These are phyloP conservation scores for Epizoanthus illoricatus DNA, from an alignment of 92 coral and sea anemone genomes.

Conservation along the genomic window DNA sequence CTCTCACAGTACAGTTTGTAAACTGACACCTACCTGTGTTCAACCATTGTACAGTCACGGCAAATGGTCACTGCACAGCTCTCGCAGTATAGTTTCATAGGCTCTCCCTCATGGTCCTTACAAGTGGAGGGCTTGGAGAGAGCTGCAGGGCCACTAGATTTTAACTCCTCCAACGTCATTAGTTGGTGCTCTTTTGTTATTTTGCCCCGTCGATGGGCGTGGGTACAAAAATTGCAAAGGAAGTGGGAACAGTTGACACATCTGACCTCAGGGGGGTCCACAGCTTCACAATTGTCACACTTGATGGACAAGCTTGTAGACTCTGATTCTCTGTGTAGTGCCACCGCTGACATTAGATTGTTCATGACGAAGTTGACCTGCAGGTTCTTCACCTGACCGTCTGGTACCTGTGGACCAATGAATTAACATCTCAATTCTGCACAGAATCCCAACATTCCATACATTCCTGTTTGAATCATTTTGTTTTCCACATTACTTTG, in stretches of 20 bases:
- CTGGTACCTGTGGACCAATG: too few species aligned
- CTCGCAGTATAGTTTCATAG: constrained; percentile 17
- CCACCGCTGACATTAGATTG: too few species aligned
- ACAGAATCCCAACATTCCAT: too few species aligned
- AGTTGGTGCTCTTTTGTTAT: constrained; percentile 26
- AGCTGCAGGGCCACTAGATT: not conserved
- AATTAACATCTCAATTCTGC: too few species aligned
- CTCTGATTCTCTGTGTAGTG: constrained; percentile 10
- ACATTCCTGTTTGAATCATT: too few species aligned
- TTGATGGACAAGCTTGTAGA: not conserved
- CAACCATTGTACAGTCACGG: too few species aligned
- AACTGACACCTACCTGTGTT: too few species aligned
- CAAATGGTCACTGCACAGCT: constrained; percentile 1
- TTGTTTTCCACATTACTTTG: too few species aligned
- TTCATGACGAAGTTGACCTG: too few species aligned
- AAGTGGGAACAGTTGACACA: constrained; percentile 25
- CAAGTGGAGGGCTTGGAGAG: constrained; percentile 24
- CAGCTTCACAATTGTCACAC: too few species aligned
- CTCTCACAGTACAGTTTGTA: too few species aligned
- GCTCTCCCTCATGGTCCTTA: constrained; percentile 26
- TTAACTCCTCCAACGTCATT: constrained; percentile 24
- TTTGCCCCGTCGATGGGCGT: constrained; percentile 20
- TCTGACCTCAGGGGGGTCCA: constrained; percentile 2
- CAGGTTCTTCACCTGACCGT: too few species aligned
- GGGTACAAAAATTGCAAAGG: constrained; percentile 30